Conservation (phyloP, 1,140 invertebrate genomes). For the Gonatopus flavifemur region DNA sequence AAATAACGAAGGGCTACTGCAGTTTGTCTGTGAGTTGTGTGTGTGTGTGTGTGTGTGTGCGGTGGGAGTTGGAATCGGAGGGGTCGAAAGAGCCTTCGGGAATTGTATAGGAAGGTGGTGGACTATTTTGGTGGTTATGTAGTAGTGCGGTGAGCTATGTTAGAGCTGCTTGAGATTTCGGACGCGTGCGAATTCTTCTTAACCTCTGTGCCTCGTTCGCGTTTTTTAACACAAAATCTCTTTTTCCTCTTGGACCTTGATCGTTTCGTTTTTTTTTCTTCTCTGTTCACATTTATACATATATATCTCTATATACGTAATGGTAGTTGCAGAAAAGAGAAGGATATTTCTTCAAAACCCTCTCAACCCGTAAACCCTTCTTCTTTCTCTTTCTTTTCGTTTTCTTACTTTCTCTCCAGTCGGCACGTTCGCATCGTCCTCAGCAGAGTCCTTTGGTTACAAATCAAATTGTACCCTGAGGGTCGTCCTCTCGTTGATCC, state of each 20-base stretch:
- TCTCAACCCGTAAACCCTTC: constrained; percentile 2
- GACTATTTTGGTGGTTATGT: constrained; percentile 7
- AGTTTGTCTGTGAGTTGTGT: neutral
- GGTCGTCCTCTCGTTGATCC: constrained; percentile 6
- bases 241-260: constrained; percentile 6
- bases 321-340: too few species aligned
- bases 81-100: neutral
- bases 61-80: neutral
- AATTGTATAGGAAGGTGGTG: constrained; percentile 3
- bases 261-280: too few species aligned
- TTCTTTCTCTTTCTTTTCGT: constrained; percentile 8
- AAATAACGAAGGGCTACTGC: constrained; percentile 6
- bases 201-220: constrained; percentile 53
- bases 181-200: constrained; percentile 44
- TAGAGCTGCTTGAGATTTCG: constrained; percentile 50
- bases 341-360: constrained; percentile 1
- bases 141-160: neutral
- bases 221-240: constrained; percentile 49
- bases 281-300: too few species aligned
- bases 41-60: too few species aligned
- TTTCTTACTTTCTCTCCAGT: too few species aligned
- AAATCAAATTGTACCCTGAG: constrained; percentile 42
- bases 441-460: constrained; percentile 25
- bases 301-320: too few species aligned
- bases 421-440: constrained; percentile 13